A percentile compares a stretch with the other conserved stretches of the same genome.
Conservation (phyloP, 2,888 invertebrate species). For the Agriopis marginaria region DNA sequence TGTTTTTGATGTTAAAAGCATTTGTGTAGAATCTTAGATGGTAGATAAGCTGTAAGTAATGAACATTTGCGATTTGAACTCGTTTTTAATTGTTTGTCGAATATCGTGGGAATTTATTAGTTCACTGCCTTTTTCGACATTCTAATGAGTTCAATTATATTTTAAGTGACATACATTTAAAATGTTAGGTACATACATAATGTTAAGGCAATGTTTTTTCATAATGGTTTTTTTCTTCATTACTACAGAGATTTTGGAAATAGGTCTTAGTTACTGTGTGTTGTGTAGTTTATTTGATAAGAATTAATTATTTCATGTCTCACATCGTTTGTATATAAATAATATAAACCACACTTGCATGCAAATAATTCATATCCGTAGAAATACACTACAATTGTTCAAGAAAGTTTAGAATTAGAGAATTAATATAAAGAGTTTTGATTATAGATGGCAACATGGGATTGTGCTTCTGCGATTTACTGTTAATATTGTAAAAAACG, state of each 20-base stretch:
- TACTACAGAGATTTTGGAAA: too few species aligned
- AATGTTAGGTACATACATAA: not conserved
- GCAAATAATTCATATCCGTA: not conserved
- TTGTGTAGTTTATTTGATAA: too few species aligned
- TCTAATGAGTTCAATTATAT: not conserved
- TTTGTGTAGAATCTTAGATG: too few species aligned
- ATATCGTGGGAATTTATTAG: not conserved
- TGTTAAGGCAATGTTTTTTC: not conserved
- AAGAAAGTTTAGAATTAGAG: not conserved
- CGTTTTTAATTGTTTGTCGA: too few species aligned
- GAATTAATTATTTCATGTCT: not conserved
- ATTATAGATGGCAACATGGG: not conserved
- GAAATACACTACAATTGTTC: not conserved
- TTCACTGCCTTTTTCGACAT: not conserved
- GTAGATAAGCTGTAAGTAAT: too few species aligned
- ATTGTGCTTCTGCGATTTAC: not conserved
- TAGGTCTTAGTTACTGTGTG: too few species aligned
- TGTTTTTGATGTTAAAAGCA: too few species aligned
- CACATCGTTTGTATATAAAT: not conserved
- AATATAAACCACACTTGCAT: not conserved
- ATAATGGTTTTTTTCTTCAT: too few species aligned
- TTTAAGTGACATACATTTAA: not conserved
- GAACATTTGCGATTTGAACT: too few species aligned
- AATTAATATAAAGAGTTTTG: not conserved
- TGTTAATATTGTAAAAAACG: not conserved